Evolutionary conservation across 2,797 vertebrate genomes (phyloP).

Genomic region (Acipenser ruthenus): DNA sequence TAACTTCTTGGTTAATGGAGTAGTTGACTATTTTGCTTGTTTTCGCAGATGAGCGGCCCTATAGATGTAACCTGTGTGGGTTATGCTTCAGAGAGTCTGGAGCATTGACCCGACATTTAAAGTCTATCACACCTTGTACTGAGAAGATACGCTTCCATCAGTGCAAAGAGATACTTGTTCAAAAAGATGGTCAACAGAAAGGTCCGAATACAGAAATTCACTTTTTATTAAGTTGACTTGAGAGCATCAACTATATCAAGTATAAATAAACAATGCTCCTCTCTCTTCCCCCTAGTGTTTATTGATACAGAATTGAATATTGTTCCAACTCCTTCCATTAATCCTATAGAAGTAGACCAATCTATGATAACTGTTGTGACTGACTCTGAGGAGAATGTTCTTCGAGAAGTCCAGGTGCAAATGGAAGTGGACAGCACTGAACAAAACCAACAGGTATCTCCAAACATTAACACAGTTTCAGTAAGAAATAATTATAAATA

Average conservation of each 20-base stretch:
- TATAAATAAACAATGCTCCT: conserved; percentile 8
- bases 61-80: conserved; percentile 86
- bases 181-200: conserved; percentile 72
- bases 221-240: background rate
- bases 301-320: conserved; percentile 19
- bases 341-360: conserved; percentile 42
- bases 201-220: conserved; percentile 46
- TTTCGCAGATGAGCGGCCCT: conserved; percentile 83
- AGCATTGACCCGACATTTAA: conserved; percentile 88
- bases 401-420: conserved; percentile 82
- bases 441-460: conserved; percentile 58
- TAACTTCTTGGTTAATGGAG: too few relatives aligned
- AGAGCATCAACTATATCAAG: background rate
- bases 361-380: conserved; percentile 80
- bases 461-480: too few relatives aligned
- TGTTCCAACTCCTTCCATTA: conserved; percentile 8
- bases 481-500: too few relatives aligned
- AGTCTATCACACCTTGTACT: conserved; percentile 89
- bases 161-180: conserved; percentile 76
- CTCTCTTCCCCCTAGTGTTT: conserved; percentile 19
- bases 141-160: conserved; percentile 88
- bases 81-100: conserved; percentile 94
- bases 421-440: conserved; percentile 69
- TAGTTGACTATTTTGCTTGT: background rate
- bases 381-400: conserved; percentile 73